phyloP scores from a whole-genome alignment of 92 coral and sea anemone species.

The Parazoanthus swiftii region DNA sequence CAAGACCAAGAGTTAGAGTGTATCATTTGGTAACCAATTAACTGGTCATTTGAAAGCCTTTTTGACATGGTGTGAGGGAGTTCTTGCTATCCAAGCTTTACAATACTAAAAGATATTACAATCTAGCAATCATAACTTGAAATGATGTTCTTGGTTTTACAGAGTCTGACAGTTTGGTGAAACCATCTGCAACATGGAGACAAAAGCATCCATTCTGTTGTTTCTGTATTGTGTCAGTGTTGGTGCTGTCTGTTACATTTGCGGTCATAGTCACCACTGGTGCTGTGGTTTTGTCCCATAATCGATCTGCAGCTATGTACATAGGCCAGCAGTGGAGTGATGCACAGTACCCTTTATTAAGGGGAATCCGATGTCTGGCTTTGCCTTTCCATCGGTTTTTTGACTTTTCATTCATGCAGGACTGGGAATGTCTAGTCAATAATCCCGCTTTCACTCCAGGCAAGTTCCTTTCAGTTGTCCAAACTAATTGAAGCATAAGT shows the following conservation, averaged over 20 bases:
- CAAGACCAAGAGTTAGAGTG: too few relatives aligned
- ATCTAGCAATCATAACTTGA: neutral
- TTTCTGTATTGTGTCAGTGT: conserved; percentile 16
- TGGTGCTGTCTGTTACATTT: conserved; percentile 2
- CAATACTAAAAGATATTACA: too few relatives aligned
- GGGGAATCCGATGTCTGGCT: conserved; percentile 53
- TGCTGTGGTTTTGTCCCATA: conserved; percentile 30
- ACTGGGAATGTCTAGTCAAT: conserved; percentile 77
- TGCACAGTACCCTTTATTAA: conserved; percentile 64
- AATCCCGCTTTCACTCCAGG: conserved; percentile 72
- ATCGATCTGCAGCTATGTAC: conserved; percentile 47
- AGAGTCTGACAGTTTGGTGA: conserved; percentile 8
- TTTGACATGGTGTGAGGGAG: too few relatives aligned
- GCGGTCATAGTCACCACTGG: conserved; percentile 12
- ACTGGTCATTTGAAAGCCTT: too few relatives aligned
- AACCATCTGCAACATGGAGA: neutral
- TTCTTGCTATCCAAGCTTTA: too few relatives aligned
- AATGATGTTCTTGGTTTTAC: neutral
- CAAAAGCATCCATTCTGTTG: conserved; percentile 11
- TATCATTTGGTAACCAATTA: too few relatives aligned
- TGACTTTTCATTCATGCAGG: conserved; percentile 53
- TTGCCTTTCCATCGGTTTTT: conserved; percentile 64
- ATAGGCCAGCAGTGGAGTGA: conserved; percentile 69
- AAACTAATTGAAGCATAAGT: neutral
- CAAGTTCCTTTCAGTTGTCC: neutral